Base-by-base conservation (phyloP, 2,113 vertebrate species). In the Taxidea taxus region DNA sequence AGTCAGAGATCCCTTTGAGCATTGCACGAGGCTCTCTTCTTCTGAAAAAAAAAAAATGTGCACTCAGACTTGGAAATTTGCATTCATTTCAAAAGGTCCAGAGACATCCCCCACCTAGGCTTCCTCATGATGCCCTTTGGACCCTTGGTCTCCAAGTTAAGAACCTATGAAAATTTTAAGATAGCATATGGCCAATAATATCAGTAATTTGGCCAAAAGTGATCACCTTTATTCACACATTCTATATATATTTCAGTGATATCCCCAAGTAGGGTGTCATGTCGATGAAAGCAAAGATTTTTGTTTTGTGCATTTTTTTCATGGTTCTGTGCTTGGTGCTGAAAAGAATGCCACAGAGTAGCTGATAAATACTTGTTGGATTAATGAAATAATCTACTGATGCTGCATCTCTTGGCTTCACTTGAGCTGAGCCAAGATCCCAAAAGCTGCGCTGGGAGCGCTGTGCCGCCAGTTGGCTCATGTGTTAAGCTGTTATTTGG, bases 331-430 rank as follows among this genome's bases (percentile, higher is more conserved):
- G 42, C 14, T 96, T 44, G 49, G 0, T 88, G 34, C 85, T 87
- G 11, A 85, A 54, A 95, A 78, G 77, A 92, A 81, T 78, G 60
- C 60, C 42, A 64, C 49, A 72, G 44, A 64, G 18, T 34, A 74
- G n/a, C 81, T 49, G 23, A 56, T 93, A 87, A 84, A 58, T 94
- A 90, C 84, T 97, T 75, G 49, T 51, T 95, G 64, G 87, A 78
- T 92, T 96, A 60, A 70, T 92, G 14, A 93, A 91, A 66, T 95
- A 75, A 87, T 86, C 72, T 88, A 86, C 34, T 91, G 64, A 72
- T 94, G 51, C 39, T 51, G 7, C 51, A 74, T 77, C 49, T 87
- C n/a, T 97, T 60, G n/a, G 90, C 62, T 13, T 82, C 20, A 21
- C 51, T 25, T 58, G 80, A 84, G 7, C 68, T 58, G 7, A 60